Percentiles rank a stretch among this genome's conserved stretches.
Conservation (phyloP, 92 coral and sea anemone genomes). For the Siderastrea siderea region DNA sequence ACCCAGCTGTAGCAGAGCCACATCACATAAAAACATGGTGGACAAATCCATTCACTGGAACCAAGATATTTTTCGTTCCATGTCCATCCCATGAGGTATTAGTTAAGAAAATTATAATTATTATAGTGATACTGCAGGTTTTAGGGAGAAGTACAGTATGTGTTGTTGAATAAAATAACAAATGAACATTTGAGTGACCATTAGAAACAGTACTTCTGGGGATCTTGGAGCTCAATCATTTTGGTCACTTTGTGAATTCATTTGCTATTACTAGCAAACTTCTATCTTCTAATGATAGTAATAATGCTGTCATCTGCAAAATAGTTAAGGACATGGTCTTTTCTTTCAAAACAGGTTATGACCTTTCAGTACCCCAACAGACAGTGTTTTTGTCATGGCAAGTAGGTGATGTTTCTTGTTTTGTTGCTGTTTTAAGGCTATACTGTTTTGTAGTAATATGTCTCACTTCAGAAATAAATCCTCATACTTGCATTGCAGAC, state of each 20-base stretch:
- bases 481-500: conserved; percentile 20
- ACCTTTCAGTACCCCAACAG: conserved; percentile 36
- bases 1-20: conserved; percentile 19
- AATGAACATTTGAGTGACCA: background rate
- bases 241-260: background rate
- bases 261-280: background rate
- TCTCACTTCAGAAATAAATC: background rate
- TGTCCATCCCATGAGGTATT: conserved; percentile 18
- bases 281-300: too few species aligned
- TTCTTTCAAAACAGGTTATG: conserved; percentile 13
- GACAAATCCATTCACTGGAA: background rate
- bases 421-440: background rate
- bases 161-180: too few species aligned
- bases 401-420: background rate
- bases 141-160: too few species aligned
- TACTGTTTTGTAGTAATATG: background rate
- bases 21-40: conserved; percentile 34
- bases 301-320: too few species aligned
- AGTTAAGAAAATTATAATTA: background rate
- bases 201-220: background rate
- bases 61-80: conserved; percentile 17
- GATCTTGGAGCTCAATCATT: background rate
- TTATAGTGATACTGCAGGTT: too few species aligned
- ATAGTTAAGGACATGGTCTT: too few species aligned
- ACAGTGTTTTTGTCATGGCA: conserved; percentile 58